Conservation (phyloP, 2,113 vertebrate species). For the Dendropsophus ebraccatus region DNA sequence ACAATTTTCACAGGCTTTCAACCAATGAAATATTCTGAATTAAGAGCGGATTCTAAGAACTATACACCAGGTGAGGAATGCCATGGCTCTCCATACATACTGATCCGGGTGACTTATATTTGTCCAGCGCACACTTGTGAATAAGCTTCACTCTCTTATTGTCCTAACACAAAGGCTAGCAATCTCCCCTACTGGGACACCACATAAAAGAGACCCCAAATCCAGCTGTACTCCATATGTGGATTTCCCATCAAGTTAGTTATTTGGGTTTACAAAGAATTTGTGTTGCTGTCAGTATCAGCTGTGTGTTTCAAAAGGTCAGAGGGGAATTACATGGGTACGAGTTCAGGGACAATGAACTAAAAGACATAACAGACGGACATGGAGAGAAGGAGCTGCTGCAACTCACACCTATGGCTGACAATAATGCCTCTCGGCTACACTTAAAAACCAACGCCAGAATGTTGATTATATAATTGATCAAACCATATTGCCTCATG, state of each 20-base stretch:
- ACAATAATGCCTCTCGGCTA: too few relatives aligned
- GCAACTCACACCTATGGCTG: too few relatives aligned
- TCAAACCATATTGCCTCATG: too few relatives aligned
- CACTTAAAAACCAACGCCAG: too few relatives aligned
- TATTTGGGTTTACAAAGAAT: neutral
- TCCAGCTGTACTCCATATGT: constrained; percentile 1
- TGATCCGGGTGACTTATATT: neutral
- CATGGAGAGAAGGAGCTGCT: too few relatives aligned
- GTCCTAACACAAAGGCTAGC: neutral
- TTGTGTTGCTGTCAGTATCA: neutral
- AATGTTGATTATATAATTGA: too few relatives aligned
- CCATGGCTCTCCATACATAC: neutral
- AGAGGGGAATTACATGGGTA: neutral
- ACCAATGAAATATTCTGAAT: neutral
- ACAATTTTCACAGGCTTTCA: too few relatives aligned
- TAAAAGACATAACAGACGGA: neutral
- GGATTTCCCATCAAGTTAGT: neutral
- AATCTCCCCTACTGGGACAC: neutral
- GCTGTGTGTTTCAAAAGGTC: neutral
- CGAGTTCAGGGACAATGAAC: neutral
- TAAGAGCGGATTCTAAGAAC: neutral
- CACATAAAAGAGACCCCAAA: neutral
- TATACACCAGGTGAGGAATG: neutral
- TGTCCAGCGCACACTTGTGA: neutral
- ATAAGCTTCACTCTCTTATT: neutral